Base-by-base conservation (phyloP, 2,888 invertebrate species). In the Tetramorium bicarinatum region DNA sequence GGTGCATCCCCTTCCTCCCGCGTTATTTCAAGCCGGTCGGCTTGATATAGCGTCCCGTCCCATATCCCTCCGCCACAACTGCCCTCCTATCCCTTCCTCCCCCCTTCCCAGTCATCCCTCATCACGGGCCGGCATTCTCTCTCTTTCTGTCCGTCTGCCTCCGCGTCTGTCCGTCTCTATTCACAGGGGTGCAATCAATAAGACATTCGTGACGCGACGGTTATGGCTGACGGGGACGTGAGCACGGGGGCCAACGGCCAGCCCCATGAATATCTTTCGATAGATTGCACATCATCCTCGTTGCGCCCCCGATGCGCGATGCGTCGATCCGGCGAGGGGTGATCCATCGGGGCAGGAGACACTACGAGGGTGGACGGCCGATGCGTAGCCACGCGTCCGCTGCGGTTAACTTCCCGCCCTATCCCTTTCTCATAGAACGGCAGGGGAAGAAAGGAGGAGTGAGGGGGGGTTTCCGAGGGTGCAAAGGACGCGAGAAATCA, bases 261-360 rank as follows among this genome's bases (percentile, higher is more conserved):
- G 92, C 94, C 94, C 94, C 94, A 95, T 95, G 94, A 95, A 95
- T 95, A 95, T 94, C 94, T 95, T 94, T 94, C 95, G 94, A 94
- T 94, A 95, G 94, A 95, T 95, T 94, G 95, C 94, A 93, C 94
- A 95, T 93, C 92, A 91, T 91, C 91, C 92, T 90, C 90, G 90
- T 89, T 79, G 66, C 90, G 90, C 88, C 86, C 89, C 76, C 89
- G 91, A 91, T 92, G 91, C 90, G 88, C 87, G 87, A 88, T 88
- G 88, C 91, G 89, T 86, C 91, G 88, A 89, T 89, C 87, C 88
- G 64, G 67, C 54, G 54, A 52, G 82, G 81, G 82, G 79, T 85
- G 85, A 83, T 84, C 90, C 80, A 54, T 79, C 67, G 83, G 54
- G 71, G 83, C 69, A 72, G 61, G 86, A 84, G 89, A 89, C 85